Base-by-base conservation (phyloP, 2,113 vertebrate genomes). In the Climacteris rufus region DNA sequence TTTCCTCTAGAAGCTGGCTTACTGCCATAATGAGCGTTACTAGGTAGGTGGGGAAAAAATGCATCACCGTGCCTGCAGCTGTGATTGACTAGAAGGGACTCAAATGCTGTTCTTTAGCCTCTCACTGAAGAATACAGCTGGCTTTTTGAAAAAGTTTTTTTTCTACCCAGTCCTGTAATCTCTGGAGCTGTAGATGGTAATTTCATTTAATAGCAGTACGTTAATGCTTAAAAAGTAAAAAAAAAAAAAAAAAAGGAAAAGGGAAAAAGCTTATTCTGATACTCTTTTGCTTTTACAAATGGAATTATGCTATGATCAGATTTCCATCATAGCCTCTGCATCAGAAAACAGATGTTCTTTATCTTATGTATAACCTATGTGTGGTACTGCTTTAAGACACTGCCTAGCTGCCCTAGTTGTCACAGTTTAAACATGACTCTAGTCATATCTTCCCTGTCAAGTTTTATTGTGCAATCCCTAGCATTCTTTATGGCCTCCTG, bases 401-500 rank as follows among this genome's bases (percentile, higher is more conserved):
- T 39, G 64, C 39, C 74, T 89, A 21, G 11, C 59, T 91, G 85
- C 64, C 54, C 39, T 37, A 39, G 83, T 91, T 5, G 0, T 89
- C 71, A 42, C 83, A 70, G 19, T 69, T 93, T 82, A 79, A 95
- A 89, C 74, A 72, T 72, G 53, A 63, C 50, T 86, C 49, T 81
- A 83, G 89, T 95, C 68, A 64, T 88, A 79, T 59, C 82, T 94
- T 87, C 47, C 64, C 87, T 94, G 78, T 75, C 88, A 96, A 94
- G 37, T 74, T 50, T 87, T 96, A 75, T 57, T 5, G 11, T 88
- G 71, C 89, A 90, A 82, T 91, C 57, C 31, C 65, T 56, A 63
- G 42, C 54, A 45, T 92, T 89, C 54, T 94, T 91, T 95, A 69
- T 49, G 68, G 42, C 70, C 74, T 93, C 68, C 53, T 78, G 70